Conservation (phyloP, 2,888 invertebrate species). For the Torymus aiolomorphi region DNA sequence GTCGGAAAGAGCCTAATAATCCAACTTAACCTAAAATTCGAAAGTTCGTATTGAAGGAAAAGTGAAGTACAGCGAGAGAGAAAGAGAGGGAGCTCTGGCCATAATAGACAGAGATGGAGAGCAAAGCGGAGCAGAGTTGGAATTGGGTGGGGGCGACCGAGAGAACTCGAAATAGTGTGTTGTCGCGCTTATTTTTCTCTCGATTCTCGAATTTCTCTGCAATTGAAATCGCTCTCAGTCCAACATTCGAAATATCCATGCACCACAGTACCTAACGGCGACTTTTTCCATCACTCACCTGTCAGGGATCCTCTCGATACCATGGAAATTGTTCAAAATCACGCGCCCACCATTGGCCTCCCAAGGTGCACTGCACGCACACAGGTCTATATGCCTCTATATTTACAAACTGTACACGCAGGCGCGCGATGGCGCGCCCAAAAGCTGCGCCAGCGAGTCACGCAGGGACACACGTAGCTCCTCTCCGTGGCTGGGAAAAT, state of each 20-base stretch:
- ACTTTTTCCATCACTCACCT: not conserved
- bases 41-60: slow-evolving; percentile 64
- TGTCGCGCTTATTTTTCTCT: slow-evolving; percentile 53
- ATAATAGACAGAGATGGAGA: not conserved
- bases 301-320: slow-evolving; percentile 56
- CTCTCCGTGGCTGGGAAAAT: no score
- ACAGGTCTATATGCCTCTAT: no score
- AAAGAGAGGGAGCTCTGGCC: slow-evolving; percentile 34
- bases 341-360: slow-evolving; percentile 77
- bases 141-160: slow-evolving; percentile 38
- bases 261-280: not conserved
- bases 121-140: not conserved
- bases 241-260: not conserved
- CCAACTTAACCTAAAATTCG: slow-evolving; percentile 70
- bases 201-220: slow-evolving; percentile 38
- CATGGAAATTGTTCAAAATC: slow-evolving; percentile 76
- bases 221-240: not conserved
- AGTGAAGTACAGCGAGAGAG: slow-evolving; percentile 36
- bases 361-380: slow-evolving; percentile 71
- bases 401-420: no score
- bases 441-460: not conserved
- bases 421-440: no score
- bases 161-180: slow-evolving; percentile 47
- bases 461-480: not conserved
- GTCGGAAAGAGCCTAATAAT: slow-evolving; percentile 42